phyloP scores from a whole-genome alignment of 1,140 invertebrate genomes.

The Drosophila repletoides region DNA sequence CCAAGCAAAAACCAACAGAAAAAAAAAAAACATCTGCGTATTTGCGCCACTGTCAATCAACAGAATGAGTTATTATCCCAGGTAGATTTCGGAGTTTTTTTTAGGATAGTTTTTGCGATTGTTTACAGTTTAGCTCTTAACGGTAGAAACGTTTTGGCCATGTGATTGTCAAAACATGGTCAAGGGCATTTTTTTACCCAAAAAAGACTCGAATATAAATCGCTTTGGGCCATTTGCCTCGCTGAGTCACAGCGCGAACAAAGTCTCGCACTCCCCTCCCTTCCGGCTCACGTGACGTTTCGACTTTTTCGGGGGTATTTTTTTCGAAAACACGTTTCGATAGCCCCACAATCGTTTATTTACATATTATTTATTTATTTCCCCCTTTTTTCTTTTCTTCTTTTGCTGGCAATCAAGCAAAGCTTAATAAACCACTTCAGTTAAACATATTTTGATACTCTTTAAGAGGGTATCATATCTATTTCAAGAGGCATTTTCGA shows the following conservation, averaged over 20 bases:
- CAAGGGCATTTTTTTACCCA: slow-evolving; percentile 53
- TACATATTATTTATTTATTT: slow-evolving; percentile 14
- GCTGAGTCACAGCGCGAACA: slow-evolving; percentile 20
- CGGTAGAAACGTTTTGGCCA: slow-evolving; percentile 29
- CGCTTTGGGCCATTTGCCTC: slow-evolving; percentile 24
- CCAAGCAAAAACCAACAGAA: slow-evolving; percentile 9
- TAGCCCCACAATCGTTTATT: not conserved
- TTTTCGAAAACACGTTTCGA: slow-evolving; percentile 27
- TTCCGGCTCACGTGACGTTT: slow-evolving; percentile 23
- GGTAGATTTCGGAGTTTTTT: slow-evolving; percentile 48
- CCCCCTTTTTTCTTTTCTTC: not conserved
- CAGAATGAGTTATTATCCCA: slow-evolving; percentile 45
- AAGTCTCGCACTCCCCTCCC: not conserved
- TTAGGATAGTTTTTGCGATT: slow-evolving; percentile 14
- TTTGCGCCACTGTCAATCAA: slow-evolving; percentile 41
- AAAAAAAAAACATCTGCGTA: slow-evolving; percentile 54
- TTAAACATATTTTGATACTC: slow-evolving; percentile 32
- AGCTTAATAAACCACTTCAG: slow-evolving; percentile 56
- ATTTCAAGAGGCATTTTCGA: too few relatives aligned
- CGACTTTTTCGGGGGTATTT: slow-evolving; percentile 6
- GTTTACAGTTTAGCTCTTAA: slow-evolving; percentile 36
- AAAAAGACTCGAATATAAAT: not conserved
- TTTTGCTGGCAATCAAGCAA: slow-evolving; percentile 40
- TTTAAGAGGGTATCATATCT: too few relatives aligned
- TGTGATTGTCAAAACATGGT: slow-evolving; percentile 64